Percentiles rank a stretch among this genome's conserved stretches.
These are phyloP conservation scores for Sus cebifrons DNA, from an alignment of 2,797 vertebrate genomes.

Conservation along the genomic window DNA sequence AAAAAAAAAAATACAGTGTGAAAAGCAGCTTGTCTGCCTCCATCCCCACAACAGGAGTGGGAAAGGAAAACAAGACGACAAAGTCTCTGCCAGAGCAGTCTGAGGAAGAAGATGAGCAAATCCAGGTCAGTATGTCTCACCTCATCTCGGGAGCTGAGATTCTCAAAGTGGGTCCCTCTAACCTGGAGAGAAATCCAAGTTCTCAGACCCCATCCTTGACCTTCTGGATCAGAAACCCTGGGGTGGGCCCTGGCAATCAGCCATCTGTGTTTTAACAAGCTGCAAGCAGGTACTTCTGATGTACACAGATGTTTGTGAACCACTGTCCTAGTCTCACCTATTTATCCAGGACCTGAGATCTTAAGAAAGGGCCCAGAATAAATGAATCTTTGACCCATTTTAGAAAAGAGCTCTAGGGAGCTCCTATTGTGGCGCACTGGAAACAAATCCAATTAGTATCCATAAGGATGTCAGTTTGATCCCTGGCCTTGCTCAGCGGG, in stretches of 20 bases:
- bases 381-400: constrained; percentile 74
- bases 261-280: neutral
- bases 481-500: too few relatives aligned
- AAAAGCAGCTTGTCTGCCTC: neutral
- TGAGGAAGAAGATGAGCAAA: neutral
- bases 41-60: neutral
- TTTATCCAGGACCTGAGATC: constrained; percentile 38
- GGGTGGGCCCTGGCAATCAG: neutral
- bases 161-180: neutral
- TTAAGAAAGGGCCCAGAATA: constrained; percentile 66
- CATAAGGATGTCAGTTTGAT: too few relatives aligned
- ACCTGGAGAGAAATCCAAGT: neutral
- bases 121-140: too few relatives aligned
- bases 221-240: neutral
- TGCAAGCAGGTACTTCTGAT: neutral
- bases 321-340: neutral
- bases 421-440: too few relatives aligned
- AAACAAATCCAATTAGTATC: too few relatives aligned
- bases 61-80: neutral
- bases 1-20: neutral
- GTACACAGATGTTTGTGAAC: neutral
- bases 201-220: neutral
- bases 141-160: neutral
- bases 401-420: constrained; percentile 40
- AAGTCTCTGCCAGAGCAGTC: neutral